phyloP scores from a whole-genome alignment of 2,888 invertebrate genomes.

The Arctia plantaginis region DNA sequence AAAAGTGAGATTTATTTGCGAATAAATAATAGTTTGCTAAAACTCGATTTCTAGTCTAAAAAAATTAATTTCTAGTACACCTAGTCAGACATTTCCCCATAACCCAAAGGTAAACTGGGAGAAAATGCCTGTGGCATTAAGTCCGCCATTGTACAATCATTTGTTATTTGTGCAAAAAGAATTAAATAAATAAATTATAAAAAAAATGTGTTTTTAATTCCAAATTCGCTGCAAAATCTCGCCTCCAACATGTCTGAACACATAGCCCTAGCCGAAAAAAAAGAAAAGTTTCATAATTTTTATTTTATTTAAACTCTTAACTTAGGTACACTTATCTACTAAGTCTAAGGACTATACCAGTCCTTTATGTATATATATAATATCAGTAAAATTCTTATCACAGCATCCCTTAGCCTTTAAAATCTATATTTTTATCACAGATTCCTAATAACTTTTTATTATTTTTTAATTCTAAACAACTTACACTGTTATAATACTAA shows the following conservation, averaged over 20 bases:
- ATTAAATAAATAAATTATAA: too few species aligned
- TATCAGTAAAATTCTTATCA: slow-evolving; percentile 13
- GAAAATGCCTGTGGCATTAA: too few species aligned
- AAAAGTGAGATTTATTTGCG: slow-evolving; percentile 77
- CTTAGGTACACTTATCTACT: slow-evolving; percentile 31
- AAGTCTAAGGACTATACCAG: not conserved
- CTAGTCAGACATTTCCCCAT: too few species aligned
- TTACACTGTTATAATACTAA: slow-evolving; percentile 85
- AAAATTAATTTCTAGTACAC: too few species aligned
- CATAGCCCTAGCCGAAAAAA: slow-evolving; percentile 82
- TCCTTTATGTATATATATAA: not conserved
- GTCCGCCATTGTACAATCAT: too few species aligned
- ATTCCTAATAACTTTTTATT: slow-evolving; percentile 18
- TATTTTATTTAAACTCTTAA: slow-evolving; percentile 68
- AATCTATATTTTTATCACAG: slow-evolving; percentile 21
- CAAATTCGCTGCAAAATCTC: slow-evolving; percentile 69
- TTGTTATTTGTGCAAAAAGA: too few species aligned
- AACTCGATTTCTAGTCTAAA: not conserved
- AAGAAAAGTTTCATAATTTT: slow-evolving; percentile 65
- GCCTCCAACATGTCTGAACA: slow-evolving; percentile 84
- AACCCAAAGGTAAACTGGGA: too few species aligned
- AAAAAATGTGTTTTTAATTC: not conserved
- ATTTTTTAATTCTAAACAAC: slow-evolving; percentile 38
- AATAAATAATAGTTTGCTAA: slow-evolving; percentile 23
- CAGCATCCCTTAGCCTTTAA: not conserved